Conservation (phyloP, 2,888 invertebrate genomes). For the Hydrotaea diabolus region DNA sequence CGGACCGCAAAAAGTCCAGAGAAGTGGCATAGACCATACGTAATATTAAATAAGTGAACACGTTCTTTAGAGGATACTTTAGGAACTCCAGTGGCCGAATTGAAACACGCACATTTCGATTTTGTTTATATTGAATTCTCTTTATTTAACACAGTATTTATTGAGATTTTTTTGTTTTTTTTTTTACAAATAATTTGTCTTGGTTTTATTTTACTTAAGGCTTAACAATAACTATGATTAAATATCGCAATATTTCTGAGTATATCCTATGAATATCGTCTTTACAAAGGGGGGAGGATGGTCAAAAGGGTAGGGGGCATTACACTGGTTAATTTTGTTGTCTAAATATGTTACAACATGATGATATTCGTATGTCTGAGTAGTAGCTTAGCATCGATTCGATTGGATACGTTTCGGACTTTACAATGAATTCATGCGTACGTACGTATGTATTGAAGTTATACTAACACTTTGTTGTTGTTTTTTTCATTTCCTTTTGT, state of each 20-base stretch:
- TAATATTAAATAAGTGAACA: too few relatives aligned
- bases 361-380: background rate
- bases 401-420: background rate
- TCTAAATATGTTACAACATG: slow-evolving; percentile 5
- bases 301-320: background rate
- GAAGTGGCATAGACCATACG: too few relatives aligned
- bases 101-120: background rate
- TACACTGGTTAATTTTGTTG: slow-evolving; percentile 40
- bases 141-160: slow-evolving; percentile 61
- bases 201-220: slow-evolving; percentile 47
- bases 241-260: slow-evolving; percentile 46
- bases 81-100: too few relatives aligned
- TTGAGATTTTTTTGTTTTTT: slow-evolving; percentile 48
- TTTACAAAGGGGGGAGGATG: background rate
- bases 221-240: slow-evolving; percentile 64
- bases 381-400: background rate
- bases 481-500: background rate
- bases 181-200: slow-evolving; percentile 58
- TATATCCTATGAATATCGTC: slow-evolving; percentile 8
- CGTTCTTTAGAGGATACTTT: too few relatives aligned
- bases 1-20: too few relatives aligned
- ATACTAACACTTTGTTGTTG: slow-evolving; percentile 32
- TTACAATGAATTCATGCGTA: slow-evolving; percentile 15
- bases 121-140: slow-evolving; percentile 27
- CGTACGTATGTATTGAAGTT: slow-evolving; percentile 50